These are phyloP conservation scores for Diadema setosum DNA, from an alignment of 35 echinoderm and acorn worm species.

Conservation along the genomic window DNA sequence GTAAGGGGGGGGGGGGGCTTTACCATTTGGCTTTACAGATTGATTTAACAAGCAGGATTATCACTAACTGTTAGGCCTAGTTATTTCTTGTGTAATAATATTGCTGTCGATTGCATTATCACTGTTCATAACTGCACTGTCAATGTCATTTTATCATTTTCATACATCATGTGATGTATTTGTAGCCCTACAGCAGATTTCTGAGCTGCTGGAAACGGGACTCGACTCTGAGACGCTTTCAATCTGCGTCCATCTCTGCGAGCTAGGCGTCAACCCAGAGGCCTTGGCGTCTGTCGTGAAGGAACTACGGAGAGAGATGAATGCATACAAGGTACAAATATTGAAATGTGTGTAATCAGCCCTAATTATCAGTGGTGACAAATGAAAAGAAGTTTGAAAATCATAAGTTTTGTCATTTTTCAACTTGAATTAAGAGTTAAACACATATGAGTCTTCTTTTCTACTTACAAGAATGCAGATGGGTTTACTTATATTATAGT, in stretches of 20 bases:
- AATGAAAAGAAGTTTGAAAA: too few relatives aligned
- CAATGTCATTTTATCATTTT: not conserved
- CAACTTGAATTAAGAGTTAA: too few relatives aligned
- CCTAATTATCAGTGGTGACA: too few relatives aligned
- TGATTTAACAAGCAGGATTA: not conserved
- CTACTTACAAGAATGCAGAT: too few relatives aligned
- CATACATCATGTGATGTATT: not conserved
- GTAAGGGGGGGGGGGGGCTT: too few relatives aligned
- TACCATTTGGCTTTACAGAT: too few relatives aligned
- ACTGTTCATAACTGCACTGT: not conserved
- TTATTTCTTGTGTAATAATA: not conserved
- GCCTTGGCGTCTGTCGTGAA: slow-evolving; percentile 80
- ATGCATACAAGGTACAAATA: slow-evolving; percentile 62
- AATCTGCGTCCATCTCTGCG: slow-evolving; percentile 70
- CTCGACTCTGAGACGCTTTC: slow-evolving; percentile 71
- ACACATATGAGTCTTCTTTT: too few relatives aligned
- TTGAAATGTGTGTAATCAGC: too few relatives aligned
- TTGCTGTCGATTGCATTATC: not conserved
- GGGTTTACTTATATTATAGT: too few relatives aligned
- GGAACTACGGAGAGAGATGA: slow-evolving; percentile 72
- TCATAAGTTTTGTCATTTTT: too few relatives aligned
- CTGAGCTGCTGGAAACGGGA: slow-evolving; percentile 73
- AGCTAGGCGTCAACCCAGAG: slow-evolving; percentile 86
- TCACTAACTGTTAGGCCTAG: not conserved
- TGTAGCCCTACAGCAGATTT: slow-evolving; percentile 74